Evolutionary conservation across 1,140 invertebrate species (phyloP).

Genomic region (Maconellicoccus hirsutus): DNA sequence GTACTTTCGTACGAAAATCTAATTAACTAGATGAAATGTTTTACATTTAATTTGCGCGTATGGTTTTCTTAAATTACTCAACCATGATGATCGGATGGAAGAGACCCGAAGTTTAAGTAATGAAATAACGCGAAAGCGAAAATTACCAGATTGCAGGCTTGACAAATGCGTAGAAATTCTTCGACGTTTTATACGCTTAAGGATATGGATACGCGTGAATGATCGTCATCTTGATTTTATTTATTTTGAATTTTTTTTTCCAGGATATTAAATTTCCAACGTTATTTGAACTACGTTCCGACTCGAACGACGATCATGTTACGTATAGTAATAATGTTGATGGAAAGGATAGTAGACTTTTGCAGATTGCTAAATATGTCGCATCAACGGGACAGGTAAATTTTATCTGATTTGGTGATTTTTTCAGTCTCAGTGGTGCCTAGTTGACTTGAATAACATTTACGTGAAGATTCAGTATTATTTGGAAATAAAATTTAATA

Average conservation of each 20-base stretch:
- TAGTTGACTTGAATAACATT: no score
- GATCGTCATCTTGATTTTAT: neutral
- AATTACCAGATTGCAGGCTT: neutral
- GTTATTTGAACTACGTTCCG: conserved; percentile 60
- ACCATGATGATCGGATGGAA: neutral
- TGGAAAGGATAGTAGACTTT: conserved; percentile 21
- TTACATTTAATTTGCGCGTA: neutral
- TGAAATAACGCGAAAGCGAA: neutral
- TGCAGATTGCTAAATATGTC: conserved; percentile 60
- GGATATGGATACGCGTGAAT: no score
- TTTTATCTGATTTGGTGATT: neutral
- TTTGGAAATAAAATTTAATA: no score
- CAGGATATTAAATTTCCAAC: conserved; percentile 52
- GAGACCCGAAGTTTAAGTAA: neutral
- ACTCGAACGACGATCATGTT: conserved; percentile 26
- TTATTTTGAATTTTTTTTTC: conserved; percentile 24
- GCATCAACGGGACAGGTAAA: conserved; percentile 57
- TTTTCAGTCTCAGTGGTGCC: neutral
- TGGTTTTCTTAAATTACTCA: neutral
- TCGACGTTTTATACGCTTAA: no score
- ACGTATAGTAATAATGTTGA: conserved; percentile 24
- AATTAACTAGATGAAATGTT: neutral
- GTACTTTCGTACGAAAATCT: neutral
- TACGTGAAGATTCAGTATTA: no score
- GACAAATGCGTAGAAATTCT: no score